Evolutionary conservation across 2,113 vertebrate species (phyloP).

Genomic region (Motacilla alba): DNA sequence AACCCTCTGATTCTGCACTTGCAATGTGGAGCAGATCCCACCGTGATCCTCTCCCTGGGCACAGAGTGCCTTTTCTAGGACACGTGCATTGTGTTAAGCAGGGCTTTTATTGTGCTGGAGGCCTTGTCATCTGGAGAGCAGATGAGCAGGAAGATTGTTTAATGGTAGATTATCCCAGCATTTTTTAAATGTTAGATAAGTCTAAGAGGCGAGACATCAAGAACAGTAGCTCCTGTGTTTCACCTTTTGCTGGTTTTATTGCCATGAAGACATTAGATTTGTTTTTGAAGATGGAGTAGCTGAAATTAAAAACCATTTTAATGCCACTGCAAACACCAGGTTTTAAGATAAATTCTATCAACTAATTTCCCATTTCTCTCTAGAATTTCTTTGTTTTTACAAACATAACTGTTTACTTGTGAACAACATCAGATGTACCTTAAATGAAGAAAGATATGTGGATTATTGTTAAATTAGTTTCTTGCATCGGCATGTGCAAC

Average conservation of each 20-base stretch:
- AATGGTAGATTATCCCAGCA: background rate
- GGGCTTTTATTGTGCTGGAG: background rate
- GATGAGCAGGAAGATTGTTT: conserved; percentile 8
- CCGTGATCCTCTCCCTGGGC: background rate
- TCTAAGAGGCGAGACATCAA: background rate
- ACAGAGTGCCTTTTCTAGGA: background rate
- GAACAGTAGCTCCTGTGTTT: background rate
- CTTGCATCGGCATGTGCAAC: background rate
- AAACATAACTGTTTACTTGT: background rate
- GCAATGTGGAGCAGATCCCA: background rate
- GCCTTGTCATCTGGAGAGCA: background rate
- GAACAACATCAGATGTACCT: background rate
- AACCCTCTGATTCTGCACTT: background rate
- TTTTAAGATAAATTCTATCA: background rate
- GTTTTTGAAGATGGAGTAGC: background rate
- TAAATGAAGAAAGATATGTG: background rate
- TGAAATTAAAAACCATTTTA: background rate
- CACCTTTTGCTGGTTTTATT: background rate
- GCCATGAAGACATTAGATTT: background rate
- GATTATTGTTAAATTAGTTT: background rate
- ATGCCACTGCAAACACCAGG: background rate
- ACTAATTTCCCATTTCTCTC: background rate
- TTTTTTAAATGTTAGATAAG: background rate
- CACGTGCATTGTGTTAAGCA: background rate
- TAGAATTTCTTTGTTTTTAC: background rate